phyloP scores from a whole-genome alignment of 2,888 invertebrate species.

The Polydrusus cervinus region DNA sequence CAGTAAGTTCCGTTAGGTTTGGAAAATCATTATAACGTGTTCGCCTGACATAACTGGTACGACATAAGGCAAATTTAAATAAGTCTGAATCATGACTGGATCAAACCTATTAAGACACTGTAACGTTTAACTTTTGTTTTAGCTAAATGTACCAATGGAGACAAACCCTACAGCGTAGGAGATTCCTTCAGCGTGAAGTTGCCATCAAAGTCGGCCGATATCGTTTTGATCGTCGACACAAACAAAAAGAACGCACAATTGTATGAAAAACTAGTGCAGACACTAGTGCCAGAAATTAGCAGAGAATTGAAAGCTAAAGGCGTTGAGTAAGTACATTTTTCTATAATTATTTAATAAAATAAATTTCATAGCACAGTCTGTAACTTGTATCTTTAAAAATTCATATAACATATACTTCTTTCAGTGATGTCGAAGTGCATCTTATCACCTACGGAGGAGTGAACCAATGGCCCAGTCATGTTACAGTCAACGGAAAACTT shows the following conservation, averaged over 20 bases:
- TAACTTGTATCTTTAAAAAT: no score
- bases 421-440: conserved; percentile 75
- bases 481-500: conserved; percentile 73
- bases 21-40: no score
- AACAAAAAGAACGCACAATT: conserved; percentile 76
- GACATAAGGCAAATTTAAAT: no score
- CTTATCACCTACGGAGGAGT: conserved; percentile 76
- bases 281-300: conserved; percentile 76
- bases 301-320: conserved; percentile 78
- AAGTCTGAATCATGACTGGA: no score
- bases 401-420: no score
- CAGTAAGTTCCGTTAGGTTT: no score
- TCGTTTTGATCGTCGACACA: conserved; percentile 85
- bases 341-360: not conserved
- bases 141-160: conserved; percentile 73
- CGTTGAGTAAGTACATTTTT: conserved; percentile 73
- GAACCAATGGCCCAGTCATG: conserved; percentile 74
- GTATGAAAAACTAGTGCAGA: conserved; percentile 78
- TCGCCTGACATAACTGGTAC: no score
- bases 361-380: no score
- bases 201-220: conserved; percentile 85
- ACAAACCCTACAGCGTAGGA: conserved; percentile 72
- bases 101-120: no score
- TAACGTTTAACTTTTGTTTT: no score
- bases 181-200: conserved; percentile 79